Percentiles rank a stretch among this genome's conserved stretches.
Conservation (phyloP, 1,140 invertebrate species). For the Aleiodes sp. region DNA sequence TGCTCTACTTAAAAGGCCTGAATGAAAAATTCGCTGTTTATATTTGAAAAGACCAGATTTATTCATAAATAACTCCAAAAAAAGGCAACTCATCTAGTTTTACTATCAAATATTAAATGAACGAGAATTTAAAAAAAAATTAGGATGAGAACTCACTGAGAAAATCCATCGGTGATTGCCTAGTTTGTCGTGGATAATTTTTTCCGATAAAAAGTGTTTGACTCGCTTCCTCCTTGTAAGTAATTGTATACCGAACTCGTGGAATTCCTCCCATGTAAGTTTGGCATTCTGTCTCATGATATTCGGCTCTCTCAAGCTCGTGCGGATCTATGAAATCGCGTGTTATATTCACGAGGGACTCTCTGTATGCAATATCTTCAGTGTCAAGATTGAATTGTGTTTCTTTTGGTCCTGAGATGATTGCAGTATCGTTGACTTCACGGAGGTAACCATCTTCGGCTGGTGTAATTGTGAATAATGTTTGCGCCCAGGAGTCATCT, state of each 20-base stretch:
- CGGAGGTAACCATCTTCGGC: slow-evolving; percentile 41
- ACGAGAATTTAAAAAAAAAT: neutral
- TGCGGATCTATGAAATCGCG: slow-evolving; percentile 34
- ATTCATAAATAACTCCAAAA: no score
- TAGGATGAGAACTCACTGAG: slow-evolving; percentile 38
- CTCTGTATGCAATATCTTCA: slow-evolving; percentile 31
- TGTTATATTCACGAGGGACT: slow-evolving; percentile 11
- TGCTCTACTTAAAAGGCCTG: no score
- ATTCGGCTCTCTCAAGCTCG: slow-evolving; percentile 20
- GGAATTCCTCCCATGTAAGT: slow-evolving; percentile 44
- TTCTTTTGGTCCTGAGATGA: slow-evolving; percentile 32
- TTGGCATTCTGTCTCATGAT: slow-evolving; percentile 36
- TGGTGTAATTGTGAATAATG: slow-evolving; percentile 42
- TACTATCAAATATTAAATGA: slow-evolving; percentile 4
- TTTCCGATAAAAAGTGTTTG: slow-evolving; percentile 46
- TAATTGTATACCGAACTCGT: slow-evolving; percentile 34
- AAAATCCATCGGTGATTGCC: slow-evolving; percentile 34
- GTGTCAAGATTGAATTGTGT: slow-evolving; percentile 27
- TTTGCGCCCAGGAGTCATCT: slow-evolving; percentile 42
- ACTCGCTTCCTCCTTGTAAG: slow-evolving; percentile 40
- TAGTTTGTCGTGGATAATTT: slow-evolving; percentile 22
- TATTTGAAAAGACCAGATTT: no score
- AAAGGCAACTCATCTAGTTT: no score
- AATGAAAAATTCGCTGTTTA: no score
- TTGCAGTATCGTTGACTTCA: slow-evolving; percentile 29